Evolutionary conservation across 1,140 invertebrate species (phyloP), one percentile per base, ranked within the genome.

Genomic region (Lasaia peninsularis): DNA sequence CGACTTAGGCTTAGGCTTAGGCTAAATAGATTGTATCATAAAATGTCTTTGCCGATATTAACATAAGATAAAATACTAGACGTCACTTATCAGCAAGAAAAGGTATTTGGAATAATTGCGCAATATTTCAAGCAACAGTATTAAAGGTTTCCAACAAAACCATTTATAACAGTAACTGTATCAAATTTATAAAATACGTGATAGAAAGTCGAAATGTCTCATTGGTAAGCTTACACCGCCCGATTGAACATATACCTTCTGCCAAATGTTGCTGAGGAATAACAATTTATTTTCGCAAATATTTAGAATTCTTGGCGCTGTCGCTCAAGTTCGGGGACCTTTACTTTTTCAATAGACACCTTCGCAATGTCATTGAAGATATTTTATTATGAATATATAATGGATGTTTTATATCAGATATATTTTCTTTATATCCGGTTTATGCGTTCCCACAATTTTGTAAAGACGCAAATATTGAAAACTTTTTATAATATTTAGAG

Each of bases 121-220:
- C 24, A 28, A 28, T 28, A 28, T 28, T 28, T 28, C 24, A 28
- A 28, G 24, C 5, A 21, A 11, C 40, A 48, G 40, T 21, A 48
- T 48, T 48, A 48, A 48, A 48, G 40, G 40, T 20, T 44, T 18
- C 40, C 10, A n/a, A 48, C 40, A 48, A 48, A 48, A 48, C 40
- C 40, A 48, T 48, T 48, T 48, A 48, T 11, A 48, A 20, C 10
- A 48, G 40, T 21, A 48, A 63, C 63, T 55, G 33, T 57, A 69
- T 69, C 56, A 65, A 69, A 62, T 69, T 69, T 69, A 69, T 65
- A 62, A 65, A 59, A 58, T 59, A 69, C 67, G 67, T 69, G 67
- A 66, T 35, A 52, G 52, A 37, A 51, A 57, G 40, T 58, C 63
- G 52, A 56, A 52, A 57, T 51, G 58, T 51, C 60, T 66, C 63